Conservation (phyloP, 2,113 vertebrate species). For the Ictidomys tridecemlineatus region DNA sequence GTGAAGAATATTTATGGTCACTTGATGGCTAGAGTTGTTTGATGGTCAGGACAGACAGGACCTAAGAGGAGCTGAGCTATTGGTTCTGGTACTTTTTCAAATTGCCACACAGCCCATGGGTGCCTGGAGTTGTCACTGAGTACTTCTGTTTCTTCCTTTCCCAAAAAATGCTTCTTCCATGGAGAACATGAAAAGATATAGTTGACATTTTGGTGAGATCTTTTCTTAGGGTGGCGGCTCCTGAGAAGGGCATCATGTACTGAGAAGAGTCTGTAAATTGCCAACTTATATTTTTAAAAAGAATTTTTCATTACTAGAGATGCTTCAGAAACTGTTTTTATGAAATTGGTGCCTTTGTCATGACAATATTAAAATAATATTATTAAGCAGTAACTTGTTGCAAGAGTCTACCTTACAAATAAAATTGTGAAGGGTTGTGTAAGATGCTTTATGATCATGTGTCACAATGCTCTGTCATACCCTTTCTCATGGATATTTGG, state of each 20-base stretch:
- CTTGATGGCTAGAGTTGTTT: not conserved
- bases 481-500: not conserved
- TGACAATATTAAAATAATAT: not conserved
- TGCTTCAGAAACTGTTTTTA: not conserved
- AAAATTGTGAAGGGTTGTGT: not conserved
- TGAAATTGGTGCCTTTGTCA: not conserved
- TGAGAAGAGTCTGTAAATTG: not conserved
- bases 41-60: accelerated
- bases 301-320: not conserved
- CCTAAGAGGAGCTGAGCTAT: not conserved
- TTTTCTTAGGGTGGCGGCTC: not conserved
- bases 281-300: not conserved
- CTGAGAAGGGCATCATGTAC: not conserved
- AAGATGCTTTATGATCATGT: not conserved
- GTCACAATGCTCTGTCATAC: not conserved
- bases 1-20: too few species aligned
- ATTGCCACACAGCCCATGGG: accelerated
- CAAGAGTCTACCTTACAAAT: not conserved
- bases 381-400: not conserved
- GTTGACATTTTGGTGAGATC: too few species aligned
- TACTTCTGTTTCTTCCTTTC: accelerated
- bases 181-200: not conserved
- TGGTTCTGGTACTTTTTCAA: accelerated
- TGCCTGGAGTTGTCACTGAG: too few species aligned
- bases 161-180: not conserved